Percentiles rank a stretch among this genome's conserved stretches.
Conservation (phyloP, 1,140 invertebrate species). For the Drosophila fuyamai region DNA sequence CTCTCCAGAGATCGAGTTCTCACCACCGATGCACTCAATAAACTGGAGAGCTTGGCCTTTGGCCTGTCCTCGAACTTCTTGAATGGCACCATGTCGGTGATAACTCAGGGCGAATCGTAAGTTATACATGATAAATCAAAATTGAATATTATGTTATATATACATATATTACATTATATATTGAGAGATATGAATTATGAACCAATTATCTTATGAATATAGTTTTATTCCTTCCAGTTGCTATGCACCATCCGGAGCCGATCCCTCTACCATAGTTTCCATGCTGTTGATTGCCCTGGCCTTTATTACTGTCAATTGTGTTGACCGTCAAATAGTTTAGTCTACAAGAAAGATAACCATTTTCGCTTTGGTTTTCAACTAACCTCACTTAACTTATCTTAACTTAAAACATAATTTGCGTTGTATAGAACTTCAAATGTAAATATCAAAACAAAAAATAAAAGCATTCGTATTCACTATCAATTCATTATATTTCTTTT, state of each 20-base stretch:
- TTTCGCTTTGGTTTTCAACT: not conserved
- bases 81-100: conserved; percentile 50
- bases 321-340: not conserved
- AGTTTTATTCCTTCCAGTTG: conserved; percentile 50
- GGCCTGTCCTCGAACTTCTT: conserved; percentile 45
- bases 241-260: conserved; percentile 42
- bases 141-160: too few species aligned
- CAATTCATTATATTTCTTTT: not conserved
- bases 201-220: not conserved
- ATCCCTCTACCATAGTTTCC: conserved; percentile 37
- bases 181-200: not conserved
- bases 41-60: conserved; percentile 27
- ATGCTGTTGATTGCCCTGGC: conserved; percentile 42
- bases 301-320: not conserved
- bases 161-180: too few species aligned
- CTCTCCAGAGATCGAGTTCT: conserved; percentile 49
- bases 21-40: conserved; percentile 14
- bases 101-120: conserved; percentile 64
- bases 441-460: not conserved
- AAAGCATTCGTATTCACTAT: not conserved
- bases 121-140: conserved; percentile 6
- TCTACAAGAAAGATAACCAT: too few species aligned
- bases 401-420: not conserved
- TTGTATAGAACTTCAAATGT: not conserved
- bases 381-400: not conserved